phyloP scores from a whole-genome alignment of 2,888 invertebrate species.

The Notodonta dromedarius region DNA sequence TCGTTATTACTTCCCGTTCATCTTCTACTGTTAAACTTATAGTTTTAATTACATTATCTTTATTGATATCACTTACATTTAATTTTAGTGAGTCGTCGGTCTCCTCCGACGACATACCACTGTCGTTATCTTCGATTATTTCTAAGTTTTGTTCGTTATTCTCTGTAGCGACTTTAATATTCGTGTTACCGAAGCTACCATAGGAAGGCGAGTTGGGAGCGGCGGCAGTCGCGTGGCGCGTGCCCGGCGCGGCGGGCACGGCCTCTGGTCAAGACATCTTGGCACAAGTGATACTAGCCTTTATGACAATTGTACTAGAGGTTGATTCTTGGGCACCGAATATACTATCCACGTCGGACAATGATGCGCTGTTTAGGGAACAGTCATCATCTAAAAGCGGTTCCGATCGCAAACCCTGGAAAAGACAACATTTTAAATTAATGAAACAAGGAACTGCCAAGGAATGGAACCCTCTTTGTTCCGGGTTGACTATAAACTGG shows the following conservation, averaged over 20 bases:
- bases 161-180: constrained; percentile 46
- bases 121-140: constrained; percentile 55
- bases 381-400: constrained; percentile 70
- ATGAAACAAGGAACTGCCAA: too few relatives aligned
- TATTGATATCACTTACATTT: constrained; percentile 54
- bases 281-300: constrained; percentile 58
- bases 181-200: constrained; percentile 72
- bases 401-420: constrained; percentile 74
- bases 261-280: constrained; percentile 78
- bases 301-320: constrained; percentile 69
- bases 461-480: too few relatives aligned
- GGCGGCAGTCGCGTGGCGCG: constrained; percentile 49
- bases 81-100: constrained; percentile 70
- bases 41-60: constrained; percentile 48
- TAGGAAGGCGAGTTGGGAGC: constrained; percentile 56
- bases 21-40: constrained; percentile 52
- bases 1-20: constrained; percentile 62
- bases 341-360: constrained; percentile 68
- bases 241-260: constrained; percentile 71
- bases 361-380: constrained; percentile 64
- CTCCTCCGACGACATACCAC: constrained; percentile 80
- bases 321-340: constrained; percentile 63
- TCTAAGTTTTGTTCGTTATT: constrained; percentile 38
- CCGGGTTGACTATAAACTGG: too few relatives aligned
- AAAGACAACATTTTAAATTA: constrained; percentile 21